phyloP scores from a whole-genome alignment of 2,113 vertebrate genomes.

The Dicerorhinus sumatrensis region DNA sequence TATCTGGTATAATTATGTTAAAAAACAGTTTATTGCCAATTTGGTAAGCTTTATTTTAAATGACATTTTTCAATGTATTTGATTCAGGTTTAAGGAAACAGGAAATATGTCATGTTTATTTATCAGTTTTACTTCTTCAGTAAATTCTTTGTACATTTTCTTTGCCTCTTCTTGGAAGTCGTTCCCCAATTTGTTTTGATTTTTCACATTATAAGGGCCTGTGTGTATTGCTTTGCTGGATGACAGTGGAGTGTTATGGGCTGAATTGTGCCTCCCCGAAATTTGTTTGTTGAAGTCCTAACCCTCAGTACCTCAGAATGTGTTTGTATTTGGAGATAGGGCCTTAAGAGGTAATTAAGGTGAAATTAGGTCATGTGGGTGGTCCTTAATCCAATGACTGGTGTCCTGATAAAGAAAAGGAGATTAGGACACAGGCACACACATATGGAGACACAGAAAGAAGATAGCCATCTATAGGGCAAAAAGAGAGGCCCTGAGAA shows the following conservation, averaged over 20 bases:
- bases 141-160: not conserved
- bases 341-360: not conserved
- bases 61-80: not conserved
- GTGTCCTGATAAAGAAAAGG: not conserved
- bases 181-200: not conserved
- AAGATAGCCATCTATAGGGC: not conserved
- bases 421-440: conserved; percentile 9
- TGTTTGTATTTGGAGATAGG: not conserved
- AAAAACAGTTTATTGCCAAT: not conserved
- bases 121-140: not conserved
- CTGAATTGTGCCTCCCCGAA: not conserved
- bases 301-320: not conserved
- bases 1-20: not conserved
- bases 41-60: not conserved
- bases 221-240: not conserved
- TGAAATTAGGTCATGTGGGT: not conserved
- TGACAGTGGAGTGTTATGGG: not conserved
- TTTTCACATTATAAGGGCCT: not conserved
- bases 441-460: not conserved
- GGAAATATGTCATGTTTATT: not conserved
- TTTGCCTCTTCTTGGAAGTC: not conserved
- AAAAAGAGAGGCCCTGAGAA: not conserved
- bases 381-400: not conserved
- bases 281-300: not conserved
- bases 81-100: not conserved